These are phyloP conservation scores for Adelosebastes latens DNA, from an alignment of 2,797 vertebrate species.

Conservation along the genomic window DNA sequence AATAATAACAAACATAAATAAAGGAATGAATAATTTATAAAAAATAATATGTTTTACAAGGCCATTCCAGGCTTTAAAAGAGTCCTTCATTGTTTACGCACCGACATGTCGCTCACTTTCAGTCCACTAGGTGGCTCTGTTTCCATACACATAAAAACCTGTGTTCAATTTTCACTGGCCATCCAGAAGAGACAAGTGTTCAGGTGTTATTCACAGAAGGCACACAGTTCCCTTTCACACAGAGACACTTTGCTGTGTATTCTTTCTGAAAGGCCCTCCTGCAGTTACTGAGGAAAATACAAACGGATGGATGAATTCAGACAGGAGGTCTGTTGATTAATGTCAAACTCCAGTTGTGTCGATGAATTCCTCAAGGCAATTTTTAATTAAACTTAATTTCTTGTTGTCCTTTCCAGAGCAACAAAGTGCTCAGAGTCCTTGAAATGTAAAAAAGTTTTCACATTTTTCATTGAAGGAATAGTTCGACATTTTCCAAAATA, in stretches of 20 bases:
- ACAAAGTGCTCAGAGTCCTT: neutral
- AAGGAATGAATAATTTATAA: constrained; percentile 53
- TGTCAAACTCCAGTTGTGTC: neutral
- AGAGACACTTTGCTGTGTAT: neutral
- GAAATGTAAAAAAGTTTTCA: constrained; percentile 23
- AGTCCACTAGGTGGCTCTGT: constrained; percentile 57
- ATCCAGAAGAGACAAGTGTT: neutral
- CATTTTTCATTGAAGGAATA: constrained; percentile 6
- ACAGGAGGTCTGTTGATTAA: neutral
- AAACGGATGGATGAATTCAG: constrained; percentile 2
- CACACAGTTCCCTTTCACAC: constrained; percentile 40
- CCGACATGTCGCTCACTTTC: neutral
- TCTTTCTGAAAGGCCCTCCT: neutral
- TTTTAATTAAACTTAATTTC: neutral
- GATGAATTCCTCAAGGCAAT: neutral
- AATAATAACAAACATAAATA: constrained; percentile 42
- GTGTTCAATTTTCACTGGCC: neutral
- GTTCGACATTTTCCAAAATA: neutral
- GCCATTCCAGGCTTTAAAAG: constrained; percentile 11
- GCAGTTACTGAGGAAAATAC: neutral
- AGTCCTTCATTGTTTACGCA: constrained; percentile 53
- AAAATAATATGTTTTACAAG: constrained; percentile 26
- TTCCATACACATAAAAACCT: constrained; percentile 29
- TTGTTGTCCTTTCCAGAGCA: neutral
- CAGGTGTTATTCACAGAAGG: constrained; percentile 49